These are phyloP conservation scores for Nibea coibor DNA, from an alignment of 2,113 vertebrate genomes.

Conservation along the genomic window DNA sequence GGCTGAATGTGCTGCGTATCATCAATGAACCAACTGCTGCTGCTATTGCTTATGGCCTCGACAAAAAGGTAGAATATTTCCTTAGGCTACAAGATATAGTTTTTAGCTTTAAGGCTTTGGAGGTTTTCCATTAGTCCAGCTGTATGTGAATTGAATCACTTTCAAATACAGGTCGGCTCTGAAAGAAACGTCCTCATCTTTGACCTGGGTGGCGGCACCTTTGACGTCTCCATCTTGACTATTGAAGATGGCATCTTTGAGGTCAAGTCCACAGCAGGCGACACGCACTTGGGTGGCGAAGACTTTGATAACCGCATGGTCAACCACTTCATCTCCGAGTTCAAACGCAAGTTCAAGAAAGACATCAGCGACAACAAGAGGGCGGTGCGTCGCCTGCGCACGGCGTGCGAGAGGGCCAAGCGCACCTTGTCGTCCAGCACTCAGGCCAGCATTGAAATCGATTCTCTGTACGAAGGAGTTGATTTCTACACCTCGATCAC, in stretches of 20 bases:
- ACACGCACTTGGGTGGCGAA: slow-evolving; percentile 85
- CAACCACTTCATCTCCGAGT: slow-evolving; percentile 82
- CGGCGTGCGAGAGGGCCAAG: slow-evolving; percentile 83
- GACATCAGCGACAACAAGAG: slow-evolving; percentile 85
- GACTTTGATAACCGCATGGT: slow-evolving; percentile 86
- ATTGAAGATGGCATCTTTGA: slow-evolving; percentile 84
- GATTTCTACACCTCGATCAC: slow-evolving; percentile 98
- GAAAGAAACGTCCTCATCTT: slow-evolving; percentile 94
- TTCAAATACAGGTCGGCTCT: slow-evolving; percentile 69
- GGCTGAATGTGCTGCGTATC: slow-evolving; percentile 83
- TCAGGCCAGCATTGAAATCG: slow-evolving; percentile 86
- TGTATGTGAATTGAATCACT: background rate
- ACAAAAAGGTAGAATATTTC: slow-evolving; percentile 78
- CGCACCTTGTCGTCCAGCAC: slow-evolving; percentile 85
- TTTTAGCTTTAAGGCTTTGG: background rate
- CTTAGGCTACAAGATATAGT: background rate
- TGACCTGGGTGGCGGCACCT: slow-evolving; percentile 93
- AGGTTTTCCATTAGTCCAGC: background rate
- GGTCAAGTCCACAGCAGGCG: slow-evolving; percentile 83
- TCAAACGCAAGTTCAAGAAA: slow-evolving; percentile 85
- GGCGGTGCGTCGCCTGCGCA: slow-evolving; percentile 82
- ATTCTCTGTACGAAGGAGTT: slow-evolving; percentile 91
- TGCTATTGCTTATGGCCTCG: slow-evolving; percentile 85
- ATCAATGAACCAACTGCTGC: slow-evolving; percentile 86
- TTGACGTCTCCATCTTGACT: slow-evolving; percentile 86